Base-by-base conservation (phyloP, 2,797 vertebrate species). In the Danionella dracula region DNA sequence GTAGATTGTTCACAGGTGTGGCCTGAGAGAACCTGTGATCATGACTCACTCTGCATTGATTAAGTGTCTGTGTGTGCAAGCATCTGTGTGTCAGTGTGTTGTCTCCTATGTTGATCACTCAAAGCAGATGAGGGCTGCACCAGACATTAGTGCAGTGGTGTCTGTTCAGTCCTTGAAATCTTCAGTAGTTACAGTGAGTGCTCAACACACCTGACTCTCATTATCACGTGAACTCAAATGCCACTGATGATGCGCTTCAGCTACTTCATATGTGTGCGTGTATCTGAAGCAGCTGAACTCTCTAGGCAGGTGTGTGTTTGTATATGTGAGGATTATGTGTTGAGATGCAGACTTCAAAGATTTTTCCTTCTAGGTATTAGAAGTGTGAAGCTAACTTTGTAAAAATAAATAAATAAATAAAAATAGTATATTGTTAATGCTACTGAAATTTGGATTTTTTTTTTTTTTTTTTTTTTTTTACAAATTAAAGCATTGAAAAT, bases 221-320 rank as follows among this genome's bases (percentile, higher is more conserved):
- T 63, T 63, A 41, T 42, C 37, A 31, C 8, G 16, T 44, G 48
- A 53, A 64, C 17, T 27, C 37, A 21, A 53, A n/a, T 40, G 29
- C 42, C 48, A 35, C 42, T 64, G 27, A 42, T 42, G 32, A 64
- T 16, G 16, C 1, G 6, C 21, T 51, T 64, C 61, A 51, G 48
- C 48, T 53, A 4, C 32, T 51, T 64, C 61, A 64, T 48, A 48
- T 53, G 48, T 50, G 44, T 48, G 61, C 42, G 48, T 50, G 59
- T n/a, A 21, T 40, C 49, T 61, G 11, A 61, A 38, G 23, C 45
- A 62, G 23, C 35, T 49, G 21, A 40, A 38, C 59, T 31, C 21
- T 50, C 15, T 6, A 19, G 15, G 56, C 13, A 32, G 16, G 29
- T 34, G 16, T 34, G 20, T 1, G 11, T 35, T 6, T 13, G 6